These are phyloP conservation scores for Cricetomys ansorgei DNA, from an alignment of 2,113 vertebrate species.

Conservation along the genomic window DNA sequence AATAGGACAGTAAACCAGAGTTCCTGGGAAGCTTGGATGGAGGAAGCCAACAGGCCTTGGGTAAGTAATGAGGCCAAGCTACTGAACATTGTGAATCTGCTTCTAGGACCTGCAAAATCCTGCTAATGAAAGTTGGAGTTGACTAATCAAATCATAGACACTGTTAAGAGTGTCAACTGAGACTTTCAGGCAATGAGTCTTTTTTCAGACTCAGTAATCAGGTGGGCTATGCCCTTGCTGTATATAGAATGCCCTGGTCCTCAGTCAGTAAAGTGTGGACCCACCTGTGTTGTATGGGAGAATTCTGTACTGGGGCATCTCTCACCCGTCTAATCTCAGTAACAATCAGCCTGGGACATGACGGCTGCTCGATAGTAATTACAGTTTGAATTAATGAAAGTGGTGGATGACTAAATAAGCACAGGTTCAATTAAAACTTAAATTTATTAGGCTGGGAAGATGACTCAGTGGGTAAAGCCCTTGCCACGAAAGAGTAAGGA, in stretches of 20 bases:
- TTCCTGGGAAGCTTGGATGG: background rate
- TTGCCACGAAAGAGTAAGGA: background rate
- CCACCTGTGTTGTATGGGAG: background rate
- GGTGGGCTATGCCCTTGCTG: background rate
- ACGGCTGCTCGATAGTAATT: background rate
- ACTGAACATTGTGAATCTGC: too few species aligned
- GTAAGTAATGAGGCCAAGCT: background rate
- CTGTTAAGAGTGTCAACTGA: background rate
- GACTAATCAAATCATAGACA: background rate
- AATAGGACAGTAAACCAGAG: background rate
- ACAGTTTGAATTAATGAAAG: background rate
- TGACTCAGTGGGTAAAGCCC: background rate
- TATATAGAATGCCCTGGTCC: background rate
- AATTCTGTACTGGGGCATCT: fast-evolving
- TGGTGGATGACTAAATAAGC: background rate
- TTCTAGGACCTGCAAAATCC: background rate
- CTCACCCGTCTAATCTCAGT: background rate
- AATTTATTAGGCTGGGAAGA: background rate
- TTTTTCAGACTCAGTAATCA: background rate
- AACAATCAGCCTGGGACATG: background rate
- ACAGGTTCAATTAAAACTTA: background rate
- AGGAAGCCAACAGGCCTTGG: background rate
- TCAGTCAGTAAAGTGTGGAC: background rate
- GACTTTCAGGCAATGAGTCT: background rate
- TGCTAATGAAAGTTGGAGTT: background rate